Evolutionary conservation across 2,888 invertebrate genomes (phyloP), one percentile per base, ranked within the genome.

Genomic region (Diarsia rubi): DNA sequence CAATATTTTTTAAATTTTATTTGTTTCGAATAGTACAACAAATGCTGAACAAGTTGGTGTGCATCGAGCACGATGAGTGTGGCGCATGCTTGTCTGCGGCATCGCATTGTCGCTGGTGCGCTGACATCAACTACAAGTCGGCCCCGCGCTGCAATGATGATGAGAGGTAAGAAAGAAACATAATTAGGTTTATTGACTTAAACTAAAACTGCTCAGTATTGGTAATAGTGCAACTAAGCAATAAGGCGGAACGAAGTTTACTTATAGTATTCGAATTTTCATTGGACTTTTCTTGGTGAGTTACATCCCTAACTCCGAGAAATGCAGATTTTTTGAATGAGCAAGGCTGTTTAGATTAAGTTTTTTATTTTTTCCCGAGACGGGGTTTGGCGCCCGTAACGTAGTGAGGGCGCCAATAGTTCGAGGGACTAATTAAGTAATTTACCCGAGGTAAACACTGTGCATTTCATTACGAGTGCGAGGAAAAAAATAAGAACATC

Each of bases 31-130:
- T 90, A 94, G 95, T 90, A 44, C 91, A 93, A 75, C 92, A 94
- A 76, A 78, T 96, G 64, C 86, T 92, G 79, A 95, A 95, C 83
- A 94, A 95, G 89, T 81, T 96, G 84, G 94, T 92, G 37, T 97
- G 97, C 86, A 94, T 96, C 72, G 94, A 94, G 75, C 94, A 96
- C 59, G 93, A 94, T 57, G 93, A 93, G 72, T 96, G 96, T 75
- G 95, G 95, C 0, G 87, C 94, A 0, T 97, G 96, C 71, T 88
- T 96, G 49, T 91, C 94, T 0, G 96, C 96, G 0, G 96, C 96
- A 0, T 90, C 92, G 5, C 95, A 95, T 86, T 96, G 97, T 77
- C 93, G 96, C 52, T 97, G 97, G 96, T 97, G 96, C 49, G 96
- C 96, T 0, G 96, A 96, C 80, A 94, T 94, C 1, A 93, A 94